Base-by-base conservation (phyloP, 1,140 invertebrate genomes). In the Rhopalosiphum padi region DNA sequence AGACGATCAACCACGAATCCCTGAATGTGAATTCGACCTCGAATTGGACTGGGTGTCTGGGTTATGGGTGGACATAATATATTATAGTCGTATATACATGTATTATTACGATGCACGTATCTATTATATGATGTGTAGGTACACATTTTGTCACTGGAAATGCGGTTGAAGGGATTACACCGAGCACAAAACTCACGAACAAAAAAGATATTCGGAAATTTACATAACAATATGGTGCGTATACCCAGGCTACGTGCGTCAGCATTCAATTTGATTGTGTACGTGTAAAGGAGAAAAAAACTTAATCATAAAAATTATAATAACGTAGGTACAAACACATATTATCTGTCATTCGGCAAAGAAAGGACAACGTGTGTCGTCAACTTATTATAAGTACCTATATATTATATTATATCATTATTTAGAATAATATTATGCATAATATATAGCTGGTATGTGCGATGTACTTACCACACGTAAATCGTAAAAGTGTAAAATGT, bases 131-230 rank as follows among this genome's bases (percentile, higher is more conserved):
- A 11, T 77, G 5, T 77, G 18, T 77, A 77, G 60, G 30, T 77
- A 77, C 60, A 77, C 60, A 77, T 77, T 35, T n/a, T 77, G 60
- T 77, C 60, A 77, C 18, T 37, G 37, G 23, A 85, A 85, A 51
- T 21, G 48, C 23, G 87, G 87, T 53, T 55, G n/a, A 90, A 90
- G 88, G 88, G 88, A 90, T 90, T 88, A 88, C n/a, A n/a, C 21
- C 88, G 88, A 25, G 51, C 51, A 41, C 30, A 90, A 25, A 60
- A 60, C 53, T n/a, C n/a, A 41, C 23, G 53, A 8, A 60, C 37
- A 90, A 89, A 51, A 89, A 43, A 46, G 5, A 55, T 43, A 60
- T 90, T 90, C 23, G 23, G 23, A 90, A 90, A 90, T 90, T 90
- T 60, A 90, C 88, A 90, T 90, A 60, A 90, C 88, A 90, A 90